Percentiles rank a stretch among this genome's conserved stretches.
phyloP scores from a whole-genome alignment of 2,797 vertebrate genomes.

The Scomberomorus guttatus region DNA sequence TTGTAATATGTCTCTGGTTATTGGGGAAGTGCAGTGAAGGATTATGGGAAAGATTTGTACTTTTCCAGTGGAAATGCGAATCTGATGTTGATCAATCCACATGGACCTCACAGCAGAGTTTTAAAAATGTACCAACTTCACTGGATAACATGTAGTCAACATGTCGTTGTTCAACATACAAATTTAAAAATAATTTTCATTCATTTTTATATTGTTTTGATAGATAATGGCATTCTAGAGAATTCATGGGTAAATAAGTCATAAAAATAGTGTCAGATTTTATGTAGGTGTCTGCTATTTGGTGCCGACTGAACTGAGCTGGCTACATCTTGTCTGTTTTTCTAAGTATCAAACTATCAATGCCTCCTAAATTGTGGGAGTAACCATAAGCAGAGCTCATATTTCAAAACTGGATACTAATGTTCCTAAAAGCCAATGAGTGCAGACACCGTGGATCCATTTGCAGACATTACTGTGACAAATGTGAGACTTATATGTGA shows the following conservation, averaged over 20 bases:
- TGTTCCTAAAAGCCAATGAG: neutral
- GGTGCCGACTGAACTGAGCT: neutral
- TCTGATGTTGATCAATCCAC: conserved; percentile 61
- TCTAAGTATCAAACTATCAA: neutral
- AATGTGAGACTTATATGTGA: neutral
- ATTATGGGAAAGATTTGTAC: conserved; percentile 56
- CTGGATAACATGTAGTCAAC: conserved; percentile 15
- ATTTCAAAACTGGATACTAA: neutral
- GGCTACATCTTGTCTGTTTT: neutral
- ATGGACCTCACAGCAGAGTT: conserved; percentile 57
- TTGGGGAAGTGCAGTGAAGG: conserved; percentile 48
- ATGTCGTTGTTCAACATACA: neutral
- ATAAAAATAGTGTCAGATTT: neutral
- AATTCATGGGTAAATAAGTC: neutral
- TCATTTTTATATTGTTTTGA: neutral
- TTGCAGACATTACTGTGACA: neutral
- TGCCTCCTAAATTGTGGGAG: neutral
- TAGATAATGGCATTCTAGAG: neutral
- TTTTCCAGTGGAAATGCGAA: conserved; percentile 70
- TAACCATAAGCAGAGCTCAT: neutral
- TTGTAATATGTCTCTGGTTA: conserved; percentile 42
- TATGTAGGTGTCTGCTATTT: neutral
- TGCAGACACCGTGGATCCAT: neutral
- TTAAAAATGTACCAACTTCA: conserved; percentile 43
- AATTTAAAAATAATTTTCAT: neutral